phyloP scores from a whole-genome alignment of 2,797 vertebrate species.

The Echeneis naucrates region DNA sequence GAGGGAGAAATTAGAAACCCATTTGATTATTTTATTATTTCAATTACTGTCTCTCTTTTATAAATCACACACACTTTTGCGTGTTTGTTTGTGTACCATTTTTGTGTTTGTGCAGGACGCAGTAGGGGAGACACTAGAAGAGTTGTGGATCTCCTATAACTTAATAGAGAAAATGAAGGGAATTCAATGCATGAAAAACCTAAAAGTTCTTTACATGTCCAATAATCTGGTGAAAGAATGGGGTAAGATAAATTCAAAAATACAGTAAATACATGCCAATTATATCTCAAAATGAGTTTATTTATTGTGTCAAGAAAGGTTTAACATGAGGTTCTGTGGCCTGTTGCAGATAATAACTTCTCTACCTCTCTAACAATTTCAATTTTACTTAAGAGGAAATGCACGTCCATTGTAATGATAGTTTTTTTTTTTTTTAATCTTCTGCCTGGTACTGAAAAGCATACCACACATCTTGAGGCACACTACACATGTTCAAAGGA shows the following conservation, averaged over 20 bases:
- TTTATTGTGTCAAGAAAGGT: not conserved
- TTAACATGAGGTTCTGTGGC: not conserved
- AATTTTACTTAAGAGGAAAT: not conserved
- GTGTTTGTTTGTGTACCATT: slow-evolving; percentile 15
- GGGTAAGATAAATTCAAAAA: slow-evolving; percentile 83
- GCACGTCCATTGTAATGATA: not conserved
- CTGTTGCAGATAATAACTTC: not conserved
- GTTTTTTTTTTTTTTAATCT: not conserved
- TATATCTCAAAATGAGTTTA: not conserved
- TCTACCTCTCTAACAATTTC: not conserved
- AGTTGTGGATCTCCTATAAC: slow-evolving; percentile 99
- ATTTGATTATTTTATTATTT: not conserved
- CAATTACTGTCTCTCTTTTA: not conserved
- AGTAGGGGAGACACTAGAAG: slow-evolving; percentile 92
- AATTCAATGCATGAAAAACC: slow-evolving; percentile 92
- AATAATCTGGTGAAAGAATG: slow-evolving; percentile 98
- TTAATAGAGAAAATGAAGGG: slow-evolving; percentile 96
- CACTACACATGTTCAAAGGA: too few relatives aligned
- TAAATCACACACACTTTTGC: not conserved
- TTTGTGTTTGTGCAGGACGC: slow-evolving; percentile 89
- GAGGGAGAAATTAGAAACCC: not conserved
- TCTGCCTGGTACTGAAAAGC: not conserved
- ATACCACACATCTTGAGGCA: too few relatives aligned
- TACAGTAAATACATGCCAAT: not conserved
- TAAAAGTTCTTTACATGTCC: slow-evolving; percentile 96